Evolutionary conservation across 2,113 vertebrate species (phyloP).

Genomic region (Sapayoa aenigma): DNA sequence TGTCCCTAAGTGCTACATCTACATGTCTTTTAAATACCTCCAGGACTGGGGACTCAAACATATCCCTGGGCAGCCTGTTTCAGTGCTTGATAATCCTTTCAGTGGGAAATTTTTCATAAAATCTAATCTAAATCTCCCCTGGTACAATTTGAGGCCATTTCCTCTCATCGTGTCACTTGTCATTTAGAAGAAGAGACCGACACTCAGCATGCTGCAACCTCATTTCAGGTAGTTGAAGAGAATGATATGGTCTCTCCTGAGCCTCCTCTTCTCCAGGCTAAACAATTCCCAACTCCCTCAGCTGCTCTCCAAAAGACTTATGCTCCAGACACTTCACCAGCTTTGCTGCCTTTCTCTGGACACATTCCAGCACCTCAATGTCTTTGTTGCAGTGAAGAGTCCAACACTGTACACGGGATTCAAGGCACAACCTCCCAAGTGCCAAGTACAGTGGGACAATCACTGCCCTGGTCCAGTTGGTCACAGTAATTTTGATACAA

Average conservation of each 20-base stretch:
- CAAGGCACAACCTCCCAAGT: not conserved
- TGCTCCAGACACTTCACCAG: not conserved
- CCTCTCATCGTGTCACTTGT: not conserved
- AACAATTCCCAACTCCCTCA: not conserved
- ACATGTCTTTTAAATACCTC: not conserved
- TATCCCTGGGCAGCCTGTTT: not conserved
- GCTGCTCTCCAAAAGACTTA: not conserved
- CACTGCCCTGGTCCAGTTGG: too few relatives aligned
- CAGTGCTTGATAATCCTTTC: not conserved
- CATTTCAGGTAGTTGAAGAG: not conserved
- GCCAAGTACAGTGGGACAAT: not conserved
- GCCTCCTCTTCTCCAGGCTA: not conserved
- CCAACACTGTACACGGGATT: not conserved
- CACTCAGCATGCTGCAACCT: not conserved
- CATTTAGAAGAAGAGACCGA: not conserved
- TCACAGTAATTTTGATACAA: not conserved
- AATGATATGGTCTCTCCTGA: not conserved
- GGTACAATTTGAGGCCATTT: not conserved
- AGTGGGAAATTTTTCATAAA: not conserved
- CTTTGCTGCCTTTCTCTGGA: not conserved
- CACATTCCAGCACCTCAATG: not conserved
- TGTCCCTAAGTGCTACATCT: not conserved
- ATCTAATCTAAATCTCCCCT: not conserved
- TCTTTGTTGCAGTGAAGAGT: not conserved
- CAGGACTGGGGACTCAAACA: not conserved